Conservation (phyloP, 2,113 vertebrate genomes). For the Alosa alosa region DNA sequence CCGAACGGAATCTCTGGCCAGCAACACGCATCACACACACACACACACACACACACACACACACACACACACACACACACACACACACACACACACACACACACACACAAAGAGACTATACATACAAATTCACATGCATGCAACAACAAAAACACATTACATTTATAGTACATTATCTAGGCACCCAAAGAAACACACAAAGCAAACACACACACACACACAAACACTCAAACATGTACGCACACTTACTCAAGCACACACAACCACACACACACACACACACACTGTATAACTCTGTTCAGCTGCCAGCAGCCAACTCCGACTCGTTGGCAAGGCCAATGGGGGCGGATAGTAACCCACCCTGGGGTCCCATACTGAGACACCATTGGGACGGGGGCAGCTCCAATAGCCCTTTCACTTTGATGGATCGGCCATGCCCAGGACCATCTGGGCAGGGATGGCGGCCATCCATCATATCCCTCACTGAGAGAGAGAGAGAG, state of each 20-base stretch:
- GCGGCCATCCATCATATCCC: slow-evolving; percentile 83
- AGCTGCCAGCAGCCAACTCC: background rate
- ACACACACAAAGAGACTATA: background rate
- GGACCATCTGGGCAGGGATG: slow-evolving; percentile 85
- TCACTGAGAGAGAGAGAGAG: background rate
- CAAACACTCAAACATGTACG: background rate
- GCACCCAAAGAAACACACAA: background rate
- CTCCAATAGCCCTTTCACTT: slow-evolving; percentile 77
- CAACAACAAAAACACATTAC: background rate
- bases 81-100: background rate
- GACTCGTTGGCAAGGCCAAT: background rate
- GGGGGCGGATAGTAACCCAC: background rate
- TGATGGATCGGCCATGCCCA: slow-evolving; percentile 84
- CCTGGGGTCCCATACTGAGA: slow-evolving; percentile 63
- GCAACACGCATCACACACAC: background rate
- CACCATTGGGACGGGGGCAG: slow-evolving; percentile 62
- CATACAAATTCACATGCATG: background rate
- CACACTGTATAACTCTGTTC: background rate
- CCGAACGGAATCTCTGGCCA: background rate
- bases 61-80: background rate
- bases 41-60: background rate
- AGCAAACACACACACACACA: background rate
- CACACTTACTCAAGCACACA: too few relatives aligned
- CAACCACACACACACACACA: background rate
- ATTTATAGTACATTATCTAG: background rate